These are phyloP conservation scores for Otocyon megalotis DNA, from an alignment of 2,113 vertebrate genomes.

Conservation along the genomic window DNA sequence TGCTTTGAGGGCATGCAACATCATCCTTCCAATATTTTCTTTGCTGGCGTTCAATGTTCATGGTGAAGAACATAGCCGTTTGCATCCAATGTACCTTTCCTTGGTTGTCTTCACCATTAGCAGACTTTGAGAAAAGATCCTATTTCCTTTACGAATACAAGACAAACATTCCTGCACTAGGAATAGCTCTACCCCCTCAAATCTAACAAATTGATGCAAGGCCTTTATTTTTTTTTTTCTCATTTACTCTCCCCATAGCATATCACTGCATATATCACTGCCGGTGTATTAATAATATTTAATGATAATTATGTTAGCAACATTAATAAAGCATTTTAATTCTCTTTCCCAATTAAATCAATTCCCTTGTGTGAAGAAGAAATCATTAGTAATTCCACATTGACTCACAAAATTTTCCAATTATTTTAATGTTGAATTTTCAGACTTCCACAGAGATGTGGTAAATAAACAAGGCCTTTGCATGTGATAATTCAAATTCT, in stretches of 20 bases:
- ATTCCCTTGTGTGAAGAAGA: conserved; percentile 70
- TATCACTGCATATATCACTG: conserved; percentile 49
- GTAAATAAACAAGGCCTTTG: conserved; percentile 60
- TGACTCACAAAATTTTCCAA: conserved; percentile 62
- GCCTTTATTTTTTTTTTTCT: conserved; percentile 41
- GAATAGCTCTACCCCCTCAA: conserved; percentile 53
- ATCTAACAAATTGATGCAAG: conserved; percentile 46
- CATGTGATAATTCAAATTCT: not conserved
- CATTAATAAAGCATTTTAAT: conserved; percentile 75
- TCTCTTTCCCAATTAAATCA: conserved; percentile 70
- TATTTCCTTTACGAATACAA: conserved; percentile 71
- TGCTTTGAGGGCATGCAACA: not conserved
- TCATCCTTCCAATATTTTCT: conserved; percentile 70
- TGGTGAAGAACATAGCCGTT: conserved; percentile 76
- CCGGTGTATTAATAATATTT: conserved; percentile 71
- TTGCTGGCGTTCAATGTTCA: conserved; percentile 70
- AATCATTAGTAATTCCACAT: conserved; percentile 73
- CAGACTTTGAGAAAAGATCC: conserved; percentile 72
- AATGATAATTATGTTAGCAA: conserved; percentile 71
- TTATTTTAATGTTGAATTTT: conserved; percentile 71
- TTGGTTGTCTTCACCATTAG: conserved; percentile 76
- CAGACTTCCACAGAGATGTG: conserved; percentile 23
- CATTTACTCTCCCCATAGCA: conserved; percentile 53
- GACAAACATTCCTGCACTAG: conserved; percentile 57
- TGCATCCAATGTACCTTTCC: conserved; percentile 55